Base-by-base conservation (phyloP, 2,888 invertebrate genomes). In the Lepidocyrtoides sp. region DNA sequence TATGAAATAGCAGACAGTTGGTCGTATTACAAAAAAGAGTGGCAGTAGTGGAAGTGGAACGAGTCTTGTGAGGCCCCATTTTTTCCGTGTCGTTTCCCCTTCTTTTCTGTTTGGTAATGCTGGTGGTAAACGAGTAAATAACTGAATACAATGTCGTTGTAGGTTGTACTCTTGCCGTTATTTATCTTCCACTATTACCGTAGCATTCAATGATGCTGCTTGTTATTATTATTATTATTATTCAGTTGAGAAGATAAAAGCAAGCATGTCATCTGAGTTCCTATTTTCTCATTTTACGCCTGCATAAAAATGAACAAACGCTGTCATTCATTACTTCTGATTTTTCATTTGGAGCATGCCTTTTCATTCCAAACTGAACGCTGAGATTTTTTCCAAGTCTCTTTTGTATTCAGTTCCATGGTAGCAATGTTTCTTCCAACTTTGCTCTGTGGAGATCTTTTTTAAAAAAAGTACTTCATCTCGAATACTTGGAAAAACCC, bases 301-400 rank as follows among this genome's bases (percentile, higher is more conserved):
- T 83, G 79, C 86, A 85, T 57, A 44, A 77, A 77, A 79, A 77
- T 26, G 84, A 90, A 90, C 91, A 77, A 91, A 81, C 57, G 41
- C 32, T 8, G 54, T 48, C 57, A 89, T 89, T 89, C 89, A 89
- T 72, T 32, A 36, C 51, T 32, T 29, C 36, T 85, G 75, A 75
- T 85, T 85, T 85, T 75, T 85, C 63, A 51, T 85, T 32, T 57
- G 3, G 26, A 0, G 26, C 26, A 29, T 17, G 29, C 29, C 60
- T 60, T 26, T 14, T 26, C n/a, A n/a, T n/a, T n/a, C n/a, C n/a
- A n/a, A n/a, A n/a, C n/a, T n/a, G n/a, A n/a, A n/a, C n/a, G n/a
- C n/a, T n/a, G n/a, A n/a, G n/a, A n/a, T n/a, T n/a, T n/a, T n/a
- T n/a, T n/a, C n/a, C n/a, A n/a, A n/a, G n/a, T n/a, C n/a, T n/a